Evolutionary conservation across 2,113 vertebrate species (phyloP), one percentile per base, ranked within the genome.

Genomic region (Cacatua alba): DNA sequence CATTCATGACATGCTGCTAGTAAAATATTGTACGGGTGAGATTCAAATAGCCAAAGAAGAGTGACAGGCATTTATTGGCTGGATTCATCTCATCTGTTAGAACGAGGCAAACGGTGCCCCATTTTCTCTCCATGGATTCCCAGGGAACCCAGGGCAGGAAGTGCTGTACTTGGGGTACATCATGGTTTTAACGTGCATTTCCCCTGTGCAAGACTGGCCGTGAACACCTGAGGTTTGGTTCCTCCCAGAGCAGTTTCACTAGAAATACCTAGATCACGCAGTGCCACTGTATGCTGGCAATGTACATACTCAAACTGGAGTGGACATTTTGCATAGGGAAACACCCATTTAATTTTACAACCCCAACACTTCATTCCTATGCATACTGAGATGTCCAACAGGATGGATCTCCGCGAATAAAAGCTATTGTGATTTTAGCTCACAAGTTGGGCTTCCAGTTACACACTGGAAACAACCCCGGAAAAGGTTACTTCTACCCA

Each of bases 161-260:
- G 18, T 4, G 9, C 26, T 78, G 37, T 55, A 2, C 20, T 29
- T 64, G 26, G 26, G 29, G 21, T 24, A 18, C 0, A 0, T 48
- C 28, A 4, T 13, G 23, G 46, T 51, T 89, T 94, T 64, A 25
- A 86, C 87, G 43, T 18, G 21, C 3, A 20, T 12, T 33, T 51
- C 11, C 12, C 17, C 70, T 33, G 9, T 2, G 2, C 6, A 53
- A 75, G 23, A 39, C 65, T 60, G 74, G 17, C 43, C 79, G 37
- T 35, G 51, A 87, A 79, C 39, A 53, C 52, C 29, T 51, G 51
- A 78, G 39, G 16, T 87, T 29, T 64, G 65, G 29, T 48, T 59
- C 37, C 21, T 71, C 12, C 60, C 39, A 25, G 13, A 37, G 25
- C 8, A 67, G 52, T 68, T 86, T 76, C 52, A 64, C 19, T 55